These are phyloP conservation scores for Saxicola maurus DNA, from an alignment of 2,797 vertebrate genomes.

Conservation along the genomic window DNA sequence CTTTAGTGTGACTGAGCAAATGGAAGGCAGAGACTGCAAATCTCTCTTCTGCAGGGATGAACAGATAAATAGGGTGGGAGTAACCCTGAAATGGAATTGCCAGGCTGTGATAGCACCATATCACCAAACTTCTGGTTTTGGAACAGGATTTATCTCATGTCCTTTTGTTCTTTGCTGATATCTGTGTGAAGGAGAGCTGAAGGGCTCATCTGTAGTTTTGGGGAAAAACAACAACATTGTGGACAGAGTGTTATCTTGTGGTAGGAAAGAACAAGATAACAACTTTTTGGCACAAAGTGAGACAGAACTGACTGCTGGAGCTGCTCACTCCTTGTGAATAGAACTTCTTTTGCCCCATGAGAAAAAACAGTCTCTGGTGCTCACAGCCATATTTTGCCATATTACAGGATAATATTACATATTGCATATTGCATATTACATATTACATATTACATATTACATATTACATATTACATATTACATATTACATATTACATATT, in stretches of 20 bases:
- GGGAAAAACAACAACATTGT: neutral
- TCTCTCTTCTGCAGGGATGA: fast-evolving
- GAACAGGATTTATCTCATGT: fast-evolving
- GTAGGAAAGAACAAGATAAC: neutral
- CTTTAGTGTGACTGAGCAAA: neutral
- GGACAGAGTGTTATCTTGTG: neutral
- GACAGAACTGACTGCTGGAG: neutral
- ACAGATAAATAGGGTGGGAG: neutral
- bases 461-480: too few relatives aligned
- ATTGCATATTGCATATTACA: too few relatives aligned
- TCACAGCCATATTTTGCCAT: neutral
- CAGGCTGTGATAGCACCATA: neutral
- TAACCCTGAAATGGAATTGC: neutral
- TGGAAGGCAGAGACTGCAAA: neutral
- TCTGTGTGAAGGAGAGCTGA: neutral
- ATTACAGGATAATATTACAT: too few relatives aligned
- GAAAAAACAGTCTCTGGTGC: neutral
- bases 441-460: too few relatives aligned
- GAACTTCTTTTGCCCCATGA: neutral
- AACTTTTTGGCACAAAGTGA: neutral
- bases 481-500: too few relatives aligned
- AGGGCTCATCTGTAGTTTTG: neutral
- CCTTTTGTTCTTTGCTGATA: neutral
- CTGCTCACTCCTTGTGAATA: neutral
- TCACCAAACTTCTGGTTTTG: neutral